These are phyloP conservation scores for Neodon shergylaensis DNA, from an alignment of 2,113 vertebrate genomes.

Conservation along the genomic window DNA sequence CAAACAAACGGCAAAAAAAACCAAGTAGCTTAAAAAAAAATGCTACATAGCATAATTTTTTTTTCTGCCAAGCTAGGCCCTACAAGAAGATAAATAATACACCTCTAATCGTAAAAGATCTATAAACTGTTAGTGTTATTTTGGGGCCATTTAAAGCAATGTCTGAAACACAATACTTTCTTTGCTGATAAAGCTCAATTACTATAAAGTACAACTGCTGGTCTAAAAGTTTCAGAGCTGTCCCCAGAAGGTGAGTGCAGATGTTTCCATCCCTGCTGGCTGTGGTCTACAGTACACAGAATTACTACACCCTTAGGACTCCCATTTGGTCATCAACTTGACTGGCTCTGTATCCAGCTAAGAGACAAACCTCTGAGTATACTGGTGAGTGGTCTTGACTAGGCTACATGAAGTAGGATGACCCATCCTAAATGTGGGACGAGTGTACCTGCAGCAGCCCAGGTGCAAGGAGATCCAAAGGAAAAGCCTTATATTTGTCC, in stretches of 20 bases:
- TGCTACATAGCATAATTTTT: background rate
- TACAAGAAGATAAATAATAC: background rate
- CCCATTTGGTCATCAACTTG: background rate
- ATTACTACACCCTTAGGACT: background rate
- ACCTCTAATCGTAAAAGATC: background rate
- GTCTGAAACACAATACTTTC: background rate
- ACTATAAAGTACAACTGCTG: background rate
- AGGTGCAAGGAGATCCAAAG: background rate
- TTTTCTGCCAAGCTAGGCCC: background rate
- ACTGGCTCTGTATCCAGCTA: background rate
- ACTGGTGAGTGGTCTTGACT: background rate
- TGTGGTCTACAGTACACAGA: background rate
- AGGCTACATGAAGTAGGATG: too few relatives aligned
- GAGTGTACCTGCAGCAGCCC: background rate
- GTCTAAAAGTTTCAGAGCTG: background rate
- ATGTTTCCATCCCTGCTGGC: background rate
- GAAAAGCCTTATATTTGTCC: background rate
- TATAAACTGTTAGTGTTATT: background rate
- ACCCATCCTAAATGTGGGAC: background rate
- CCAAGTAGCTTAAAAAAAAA: conserved; percentile 40
- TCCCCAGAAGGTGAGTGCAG: background rate
- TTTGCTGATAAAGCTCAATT: background rate
- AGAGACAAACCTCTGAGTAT: background rate
- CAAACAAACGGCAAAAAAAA: background rate
- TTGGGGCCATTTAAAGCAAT: background rate